Percentiles rank a stretch among this genome's conserved stretches.
These are phyloP conservation scores for Amphipoea oculea DNA, from an alignment of 2,888 invertebrate species.

Conservation along the genomic window DNA sequence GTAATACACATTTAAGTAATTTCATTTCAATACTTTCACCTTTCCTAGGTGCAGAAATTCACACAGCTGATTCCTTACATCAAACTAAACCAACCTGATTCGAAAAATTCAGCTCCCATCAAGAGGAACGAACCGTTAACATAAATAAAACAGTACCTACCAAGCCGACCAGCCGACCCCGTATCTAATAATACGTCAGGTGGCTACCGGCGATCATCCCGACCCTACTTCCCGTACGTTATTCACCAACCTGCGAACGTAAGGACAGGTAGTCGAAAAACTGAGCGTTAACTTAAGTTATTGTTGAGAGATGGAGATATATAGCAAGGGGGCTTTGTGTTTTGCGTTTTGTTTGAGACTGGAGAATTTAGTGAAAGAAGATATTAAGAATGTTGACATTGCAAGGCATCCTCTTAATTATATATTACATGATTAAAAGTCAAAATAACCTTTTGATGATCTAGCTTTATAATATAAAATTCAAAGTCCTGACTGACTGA, in stretches of 20 bases:
- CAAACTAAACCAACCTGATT: slow-evolving; percentile 3
- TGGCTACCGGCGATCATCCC: slow-evolving; percentile 51
- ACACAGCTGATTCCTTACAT: neutral
- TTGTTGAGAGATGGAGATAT: slow-evolving; percentile 3
- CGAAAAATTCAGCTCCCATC: slow-evolving; percentile 21
- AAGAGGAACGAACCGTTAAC: slow-evolving; percentile 1
- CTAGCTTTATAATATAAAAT: neutral
- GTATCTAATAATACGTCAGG: slow-evolving; percentile 58
- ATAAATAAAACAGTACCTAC: slow-evolving; percentile 40
- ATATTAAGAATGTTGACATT: neutral
- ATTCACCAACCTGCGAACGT: slow-evolving; percentile 26
- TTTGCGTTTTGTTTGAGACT: slow-evolving; percentile 2
- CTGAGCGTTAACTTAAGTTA: slow-evolving; percentile 11
- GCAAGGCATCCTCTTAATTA: neutral
- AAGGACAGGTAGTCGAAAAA: slow-evolving; percentile 49
- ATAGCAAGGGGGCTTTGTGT: neutral
- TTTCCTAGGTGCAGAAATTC: neutral
- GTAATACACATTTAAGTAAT: too few species aligned
- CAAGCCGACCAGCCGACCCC: slow-evolving; percentile 21
- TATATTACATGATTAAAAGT: neutral
- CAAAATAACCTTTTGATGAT: neutral
- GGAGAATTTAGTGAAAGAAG: neutral
- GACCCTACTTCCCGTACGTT: slow-evolving; percentile 53
- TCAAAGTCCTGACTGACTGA: too few species aligned
- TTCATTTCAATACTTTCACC: too few species aligned